phyloP scores from a whole-genome alignment of 2,888 invertebrate species.

The Furcula furcula region DNA sequence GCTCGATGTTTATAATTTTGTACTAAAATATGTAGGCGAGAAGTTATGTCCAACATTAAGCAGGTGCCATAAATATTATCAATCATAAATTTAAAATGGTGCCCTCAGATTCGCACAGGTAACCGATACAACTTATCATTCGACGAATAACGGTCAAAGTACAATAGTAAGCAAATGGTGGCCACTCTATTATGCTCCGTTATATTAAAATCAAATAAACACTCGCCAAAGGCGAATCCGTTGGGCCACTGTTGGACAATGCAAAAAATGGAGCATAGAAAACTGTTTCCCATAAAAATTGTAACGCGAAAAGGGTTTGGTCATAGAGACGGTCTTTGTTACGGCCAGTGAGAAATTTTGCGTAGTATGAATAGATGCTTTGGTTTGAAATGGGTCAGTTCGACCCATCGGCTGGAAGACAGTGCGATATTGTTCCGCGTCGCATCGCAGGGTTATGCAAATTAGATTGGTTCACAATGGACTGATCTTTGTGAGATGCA shows the following conservation, averaged over 20 bases:
- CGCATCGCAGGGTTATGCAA: conserved; percentile 71
- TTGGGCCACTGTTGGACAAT: conserved; percentile 68
- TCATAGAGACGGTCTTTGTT: conserved; percentile 59
- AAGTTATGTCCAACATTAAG: no score
- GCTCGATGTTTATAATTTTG: no score
- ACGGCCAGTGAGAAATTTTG: conserved; percentile 75
- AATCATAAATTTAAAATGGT: no score
- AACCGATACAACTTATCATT: conserved; percentile 9
- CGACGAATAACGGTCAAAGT: conserved; percentile 66
- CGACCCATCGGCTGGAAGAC: conserved; percentile 48
- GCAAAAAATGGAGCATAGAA: conserved; percentile 78
- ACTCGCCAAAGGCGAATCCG: conserved; percentile 71
- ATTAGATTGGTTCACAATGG: conserved; percentile 60
- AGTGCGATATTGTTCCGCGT: conserved; percentile 50
- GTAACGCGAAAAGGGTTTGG: conserved; percentile 69
- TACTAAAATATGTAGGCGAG: no score
- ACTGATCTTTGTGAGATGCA: conserved; percentile 42
- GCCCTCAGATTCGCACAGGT: conserved; percentile 18
- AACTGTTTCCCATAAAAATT: conserved; percentile 76
- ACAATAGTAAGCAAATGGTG: conserved; percentile 47
- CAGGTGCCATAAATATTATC: no score
- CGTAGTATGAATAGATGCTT: conserved; percentile 52
- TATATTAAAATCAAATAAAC: conserved; percentile 69
- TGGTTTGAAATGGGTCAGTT: conserved; percentile 73
- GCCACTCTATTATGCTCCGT: conserved; percentile 48